Conservation (phyloP, 2,113 vertebrate species). For the Baryphthengus martii region DNA sequence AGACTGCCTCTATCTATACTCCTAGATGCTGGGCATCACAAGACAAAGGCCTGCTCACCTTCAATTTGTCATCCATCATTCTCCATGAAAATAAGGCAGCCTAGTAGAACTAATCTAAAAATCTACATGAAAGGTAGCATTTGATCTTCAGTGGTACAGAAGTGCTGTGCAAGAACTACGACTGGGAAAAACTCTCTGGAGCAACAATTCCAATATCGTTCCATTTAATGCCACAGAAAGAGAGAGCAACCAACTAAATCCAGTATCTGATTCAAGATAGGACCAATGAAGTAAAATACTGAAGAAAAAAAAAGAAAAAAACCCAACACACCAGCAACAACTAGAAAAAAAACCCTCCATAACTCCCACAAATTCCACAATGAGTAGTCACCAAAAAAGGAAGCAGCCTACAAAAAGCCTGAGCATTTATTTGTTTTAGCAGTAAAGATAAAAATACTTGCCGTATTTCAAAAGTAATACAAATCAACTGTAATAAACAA, state of each 20-base stretch:
- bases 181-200: not conserved
- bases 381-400: not conserved
- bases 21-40: not conserved
- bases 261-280: not conserved
- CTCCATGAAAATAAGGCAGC: not conserved
- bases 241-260: not conserved
- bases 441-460: not conserved
- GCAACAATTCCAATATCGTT: not conserved
- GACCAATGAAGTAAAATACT: not conserved
- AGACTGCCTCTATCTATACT: not conserved
- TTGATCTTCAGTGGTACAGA: not conserved
- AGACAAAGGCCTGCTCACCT: not conserved
- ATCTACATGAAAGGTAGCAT: not conserved
- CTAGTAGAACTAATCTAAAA: not conserved
- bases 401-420: not conserved
- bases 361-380: accelerated
- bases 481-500: not conserved
- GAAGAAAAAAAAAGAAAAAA: not conserved
- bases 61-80: not conserved
- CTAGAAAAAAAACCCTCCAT: not conserved
- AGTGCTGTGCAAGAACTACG: not conserved
- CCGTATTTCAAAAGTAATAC: not conserved
- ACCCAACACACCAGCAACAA: not conserved
- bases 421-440: not conserved
- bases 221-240: not conserved